These are phyloP conservation scores for Dexiosoma caninum DNA, from an alignment of 2,888 invertebrate genomes.

Conservation along the genomic window DNA sequence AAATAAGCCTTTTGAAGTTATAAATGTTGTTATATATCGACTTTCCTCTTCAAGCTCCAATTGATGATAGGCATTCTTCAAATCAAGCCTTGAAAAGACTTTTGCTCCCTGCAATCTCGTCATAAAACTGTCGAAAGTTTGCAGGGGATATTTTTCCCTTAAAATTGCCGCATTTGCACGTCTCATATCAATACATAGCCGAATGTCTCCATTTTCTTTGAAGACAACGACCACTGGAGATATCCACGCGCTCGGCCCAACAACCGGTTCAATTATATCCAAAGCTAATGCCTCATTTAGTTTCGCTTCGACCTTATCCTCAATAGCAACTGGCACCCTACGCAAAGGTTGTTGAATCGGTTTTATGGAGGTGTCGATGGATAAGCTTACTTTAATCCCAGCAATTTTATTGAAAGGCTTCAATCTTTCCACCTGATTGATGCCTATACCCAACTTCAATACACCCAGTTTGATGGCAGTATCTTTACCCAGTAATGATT, in stretches of 20 bases:
- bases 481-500: conserved; percentile 28
- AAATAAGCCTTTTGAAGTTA: conserved; percentile 64
- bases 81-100: conserved; percentile 66
- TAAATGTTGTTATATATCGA: conserved; percentile 63
- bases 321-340: conserved; percentile 69
- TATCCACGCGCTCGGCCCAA: conserved; percentile 70
- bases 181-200: too few species aligned
- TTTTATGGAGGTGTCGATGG: background rate
- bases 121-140: conserved; percentile 19
- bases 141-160: conserved; percentile 32
- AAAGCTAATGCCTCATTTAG: conserved; percentile 45
- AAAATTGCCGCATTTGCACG: too few species aligned
- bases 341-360: conserved; percentile 50
- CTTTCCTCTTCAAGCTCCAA: conserved; percentile 52
- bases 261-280: conserved; percentile 71
- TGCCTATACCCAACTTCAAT: conserved; percentile 32
- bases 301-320: conserved; percentile 42
- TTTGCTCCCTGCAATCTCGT: conserved; percentile 64
- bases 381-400: conserved; percentile 28
- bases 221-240: conserved; percentile 69
- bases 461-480: conserved; percentile 37
- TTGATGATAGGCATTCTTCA: conserved; percentile 69
- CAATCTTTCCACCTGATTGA: conserved; percentile 25
- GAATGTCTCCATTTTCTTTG: conserved; percentile 49
- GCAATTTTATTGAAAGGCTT: conserved; percentile 43